phyloP scores from a whole-genome alignment of 2,113 vertebrate genomes.

The Apaloderma vittatum region DNA sequence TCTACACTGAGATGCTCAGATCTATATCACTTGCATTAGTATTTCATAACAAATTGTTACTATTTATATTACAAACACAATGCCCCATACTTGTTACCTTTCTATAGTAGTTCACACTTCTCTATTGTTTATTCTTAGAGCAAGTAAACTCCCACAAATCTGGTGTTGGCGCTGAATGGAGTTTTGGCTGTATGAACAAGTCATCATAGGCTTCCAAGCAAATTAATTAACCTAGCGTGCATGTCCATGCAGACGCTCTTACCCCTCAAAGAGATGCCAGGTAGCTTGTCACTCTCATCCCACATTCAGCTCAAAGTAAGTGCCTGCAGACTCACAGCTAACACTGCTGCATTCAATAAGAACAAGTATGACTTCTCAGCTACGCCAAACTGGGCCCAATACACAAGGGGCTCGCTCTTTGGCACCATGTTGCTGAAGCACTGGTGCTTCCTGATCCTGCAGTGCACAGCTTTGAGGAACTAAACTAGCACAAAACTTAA shows the following conservation, averaged over 20 bases:
- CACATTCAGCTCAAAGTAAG: background rate
- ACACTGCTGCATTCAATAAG: background rate
- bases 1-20: background rate
- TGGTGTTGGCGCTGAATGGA: background rate
- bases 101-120: background rate
- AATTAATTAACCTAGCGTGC: background rate
- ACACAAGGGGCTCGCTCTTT: too few relatives aligned
- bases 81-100: background rate
- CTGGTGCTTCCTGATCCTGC: background rate
- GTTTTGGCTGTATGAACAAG: background rate
- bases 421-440: background rate
- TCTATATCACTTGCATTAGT: background rate
- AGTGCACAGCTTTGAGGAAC: background rate
- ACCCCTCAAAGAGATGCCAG: background rate
- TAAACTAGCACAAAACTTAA: background rate
- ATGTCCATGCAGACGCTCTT: background rate
- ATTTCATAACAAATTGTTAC: background rate
- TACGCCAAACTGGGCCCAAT: background rate
- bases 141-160: background rate
- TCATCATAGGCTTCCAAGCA: background rate
- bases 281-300: background rate
- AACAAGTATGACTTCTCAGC: rapidly evolving
- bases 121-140: background rate
- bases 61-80: background rate
- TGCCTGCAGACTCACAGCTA: rapidly evolving